Evolutionary conservation across 2,113 vertebrate genomes (phyloP).

Genomic region (Zosterops lateralis): DNA sequence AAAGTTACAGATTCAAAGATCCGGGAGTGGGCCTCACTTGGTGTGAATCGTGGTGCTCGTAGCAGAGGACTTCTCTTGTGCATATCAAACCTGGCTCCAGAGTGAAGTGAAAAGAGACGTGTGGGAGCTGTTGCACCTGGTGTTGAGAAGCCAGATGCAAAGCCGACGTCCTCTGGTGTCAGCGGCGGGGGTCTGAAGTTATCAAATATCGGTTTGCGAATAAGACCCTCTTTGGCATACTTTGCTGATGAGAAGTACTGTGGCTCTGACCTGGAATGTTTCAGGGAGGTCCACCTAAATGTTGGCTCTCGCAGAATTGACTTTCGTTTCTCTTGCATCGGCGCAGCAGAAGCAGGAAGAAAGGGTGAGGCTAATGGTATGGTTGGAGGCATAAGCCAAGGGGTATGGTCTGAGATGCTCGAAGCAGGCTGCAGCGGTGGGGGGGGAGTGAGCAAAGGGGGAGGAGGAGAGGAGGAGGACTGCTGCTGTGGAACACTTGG

Average conservation of each 20-base stretch:
- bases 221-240: conserved; percentile 98
- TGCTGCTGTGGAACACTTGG: conserved; percentile 80
- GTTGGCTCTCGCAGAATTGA: conserved; percentile 95
- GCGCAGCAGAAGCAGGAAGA: conserved; percentile 78
- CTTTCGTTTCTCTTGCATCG: conserved; percentile 88
- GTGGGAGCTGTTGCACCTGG: conserved; percentile 73
- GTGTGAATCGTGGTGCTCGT: conserved; percentile 90
- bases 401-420: conserved; percentile 84
- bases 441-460: conserved; percentile 85
- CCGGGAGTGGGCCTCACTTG: conserved; percentile 94
- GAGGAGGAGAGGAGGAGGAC: conserved; percentile 90
- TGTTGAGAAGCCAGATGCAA: conserved; percentile 79
- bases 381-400: conserved; percentile 91
- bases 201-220: conserved; percentile 96
- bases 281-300: conserved; percentile 92
- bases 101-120: conserved; percentile 86
- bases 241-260: conserved; percentile 98
- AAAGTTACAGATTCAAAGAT: conserved; percentile 96
- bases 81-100: conserved; percentile 85
- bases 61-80: conserved; percentile 92
- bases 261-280: conserved; percentile 85
- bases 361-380: conserved; percentile 84
- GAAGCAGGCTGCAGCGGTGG: conserved; percentile 79
- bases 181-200: conserved; percentile 95
- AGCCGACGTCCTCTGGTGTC: conserved; percentile 93